Percentiles rank a stretch among this genome's conserved stretches.
Evolutionary conservation across 2,888 invertebrate genomes (phyloP).

Genomic region (Busseola fusca): DNA sequence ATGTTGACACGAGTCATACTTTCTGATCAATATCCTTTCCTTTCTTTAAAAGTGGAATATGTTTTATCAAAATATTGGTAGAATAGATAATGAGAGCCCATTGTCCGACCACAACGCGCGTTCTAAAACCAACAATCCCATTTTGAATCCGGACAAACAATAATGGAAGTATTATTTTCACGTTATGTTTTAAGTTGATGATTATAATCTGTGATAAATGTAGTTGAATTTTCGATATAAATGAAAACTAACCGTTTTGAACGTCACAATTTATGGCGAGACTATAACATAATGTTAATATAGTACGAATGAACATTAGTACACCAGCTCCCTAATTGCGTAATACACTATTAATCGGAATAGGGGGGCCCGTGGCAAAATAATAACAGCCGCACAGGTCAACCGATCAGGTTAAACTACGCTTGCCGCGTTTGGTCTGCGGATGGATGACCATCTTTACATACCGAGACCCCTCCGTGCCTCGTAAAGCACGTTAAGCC

Average conservation of each 20-base stretch:
- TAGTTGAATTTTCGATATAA: slow-evolving; percentile 23
- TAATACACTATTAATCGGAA: too few species aligned
- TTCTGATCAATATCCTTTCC: not conserved
- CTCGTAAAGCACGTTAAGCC: too few species aligned
- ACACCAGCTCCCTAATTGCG: too few species aligned
- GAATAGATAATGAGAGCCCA: not conserved
- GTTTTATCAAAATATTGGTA: not conserved
- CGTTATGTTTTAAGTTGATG: slow-evolving; percentile 10
- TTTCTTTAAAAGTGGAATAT: not conserved
- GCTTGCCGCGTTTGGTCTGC: too few species aligned
- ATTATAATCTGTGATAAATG: slow-evolving; percentile 24
- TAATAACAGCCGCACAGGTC: too few species aligned
- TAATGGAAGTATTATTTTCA: not conserved
- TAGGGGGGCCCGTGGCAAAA: too few species aligned
- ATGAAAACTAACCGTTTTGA: slow-evolving; percentile 28
- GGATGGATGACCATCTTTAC: too few species aligned
- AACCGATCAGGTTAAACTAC: too few species aligned
- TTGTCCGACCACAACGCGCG: not conserved
- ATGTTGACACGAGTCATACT: slow-evolving; percentile 4
- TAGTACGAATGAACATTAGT: slow-evolving; percentile 36
- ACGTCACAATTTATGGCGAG: slow-evolving; percentile 21
- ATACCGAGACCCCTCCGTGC: too few species aligned
- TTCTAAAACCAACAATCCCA: not conserved
- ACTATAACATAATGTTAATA: slow-evolving; percentile 34
- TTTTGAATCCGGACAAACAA: not conserved